phyloP scores from a whole-genome alignment of 2,888 invertebrate genomes.

The Parelbella ahira region DNA sequence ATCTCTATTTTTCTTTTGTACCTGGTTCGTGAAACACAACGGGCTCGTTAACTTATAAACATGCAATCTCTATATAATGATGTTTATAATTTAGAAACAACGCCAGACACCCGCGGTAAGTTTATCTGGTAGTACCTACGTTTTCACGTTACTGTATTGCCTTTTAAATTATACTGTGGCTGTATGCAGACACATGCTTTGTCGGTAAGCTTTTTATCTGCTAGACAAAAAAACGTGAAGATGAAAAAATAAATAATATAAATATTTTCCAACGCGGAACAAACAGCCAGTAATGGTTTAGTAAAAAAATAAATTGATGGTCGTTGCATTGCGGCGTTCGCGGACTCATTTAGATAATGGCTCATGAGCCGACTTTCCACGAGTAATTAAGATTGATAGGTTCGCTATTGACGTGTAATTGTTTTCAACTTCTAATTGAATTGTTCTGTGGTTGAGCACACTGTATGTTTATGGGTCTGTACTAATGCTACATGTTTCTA shows the following conservation, averaged over 20 bases:
- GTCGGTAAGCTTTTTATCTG: constrained; percentile 6
- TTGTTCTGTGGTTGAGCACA: constrained; percentile 13
- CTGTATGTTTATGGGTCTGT: no score
- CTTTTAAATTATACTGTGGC: constrained; percentile 18
- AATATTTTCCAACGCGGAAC: constrained; percentile 17
- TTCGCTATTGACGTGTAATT: constrained; percentile 46
- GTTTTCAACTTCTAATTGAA: constrained; percentile 31
- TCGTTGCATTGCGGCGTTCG: constrained; percentile 34
- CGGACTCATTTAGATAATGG: constrained; percentile 62
- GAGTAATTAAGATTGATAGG: constrained; percentile 62
- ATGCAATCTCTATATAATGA: constrained; percentile 5
- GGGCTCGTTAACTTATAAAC: constrained; percentile 3
- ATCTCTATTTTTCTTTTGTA: constrained; percentile 1
- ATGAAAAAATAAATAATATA: not conserved
- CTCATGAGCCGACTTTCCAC: constrained; percentile 49
- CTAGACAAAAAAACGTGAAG: not conserved
- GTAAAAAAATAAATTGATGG: constrained; percentile 37
- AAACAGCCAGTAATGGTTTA: constrained; percentile 27
- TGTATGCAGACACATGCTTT: constrained; percentile 16
- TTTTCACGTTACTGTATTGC: constrained; percentile 5
- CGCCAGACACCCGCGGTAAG: constrained; percentile 2
- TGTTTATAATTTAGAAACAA: constrained; percentile 7
- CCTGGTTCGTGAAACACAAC: constrained; percentile 3
- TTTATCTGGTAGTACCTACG: constrained; percentile 10
- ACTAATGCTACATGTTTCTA: no score